These are phyloP conservation scores for Sebastes diploproa DNA, from an alignment of 2,797 vertebrate species.

Conservation along the genomic window DNA sequence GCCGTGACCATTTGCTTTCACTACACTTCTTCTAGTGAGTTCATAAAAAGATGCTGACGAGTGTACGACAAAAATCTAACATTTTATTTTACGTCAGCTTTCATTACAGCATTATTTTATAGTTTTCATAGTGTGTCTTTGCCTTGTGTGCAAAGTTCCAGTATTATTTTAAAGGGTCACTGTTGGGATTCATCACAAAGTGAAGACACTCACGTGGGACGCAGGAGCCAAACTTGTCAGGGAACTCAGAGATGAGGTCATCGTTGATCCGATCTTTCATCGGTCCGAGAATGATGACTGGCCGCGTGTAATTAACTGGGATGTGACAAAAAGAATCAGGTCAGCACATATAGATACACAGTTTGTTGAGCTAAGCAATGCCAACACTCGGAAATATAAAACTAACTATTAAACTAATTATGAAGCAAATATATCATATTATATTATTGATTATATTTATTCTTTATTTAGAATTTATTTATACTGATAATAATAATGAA, in stretches of 20 bases:
- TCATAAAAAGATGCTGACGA: no score
- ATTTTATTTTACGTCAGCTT: not conserved
- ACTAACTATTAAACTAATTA: not conserved
- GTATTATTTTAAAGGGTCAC: not conserved
- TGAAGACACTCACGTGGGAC: slow-evolving; percentile 91
- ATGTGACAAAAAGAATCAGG: slow-evolving; percentile 8
- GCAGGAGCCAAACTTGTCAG: slow-evolving; percentile 97
- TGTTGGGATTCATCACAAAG: not conserved
- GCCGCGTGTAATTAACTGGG: slow-evolving; percentile 92
- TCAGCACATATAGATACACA: not conserved
- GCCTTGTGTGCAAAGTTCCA: not conserved
- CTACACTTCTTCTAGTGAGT: not conserved
- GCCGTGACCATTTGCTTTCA: not conserved
- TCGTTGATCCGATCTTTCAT: slow-evolving; percentile 99
- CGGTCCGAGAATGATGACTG: slow-evolving; percentile 95
- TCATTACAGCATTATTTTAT: not conserved
- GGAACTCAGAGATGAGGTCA: slow-evolving; percentile 98
- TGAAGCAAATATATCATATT: not conserved
- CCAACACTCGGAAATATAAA: not conserved
- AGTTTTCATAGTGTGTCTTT: not conserved
- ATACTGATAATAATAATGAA: not conserved
- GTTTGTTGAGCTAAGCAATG: not conserved
- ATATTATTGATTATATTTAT: no score
- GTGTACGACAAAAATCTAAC: no score
- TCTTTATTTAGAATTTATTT: no score